phyloP scores from a whole-genome alignment of 1,140 invertebrate genomes.

The Drosophila orena region DNA sequence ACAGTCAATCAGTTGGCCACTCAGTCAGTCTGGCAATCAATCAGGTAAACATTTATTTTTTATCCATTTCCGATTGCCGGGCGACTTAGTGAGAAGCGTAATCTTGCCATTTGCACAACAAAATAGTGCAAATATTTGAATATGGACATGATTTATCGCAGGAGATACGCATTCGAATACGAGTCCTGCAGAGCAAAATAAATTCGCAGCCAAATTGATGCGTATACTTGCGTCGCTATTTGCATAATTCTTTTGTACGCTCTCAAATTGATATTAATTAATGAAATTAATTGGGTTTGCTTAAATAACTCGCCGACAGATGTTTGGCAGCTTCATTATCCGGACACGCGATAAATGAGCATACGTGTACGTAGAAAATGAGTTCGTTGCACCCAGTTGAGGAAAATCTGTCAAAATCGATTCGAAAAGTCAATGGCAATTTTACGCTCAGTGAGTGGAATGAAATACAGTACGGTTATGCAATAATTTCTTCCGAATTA shows the following conservation, averaged over 20 bases:
- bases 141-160: constrained; percentile 21
- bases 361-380: constrained; percentile 28
- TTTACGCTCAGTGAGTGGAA: constrained; percentile 1
- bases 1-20: constrained; percentile 43
- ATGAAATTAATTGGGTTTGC: constrained; percentile 55
- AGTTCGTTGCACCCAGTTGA: constrained; percentile 30
- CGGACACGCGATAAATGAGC: constrained; percentile 30
- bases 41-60: constrained; percentile 57
- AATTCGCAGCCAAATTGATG: constrained; percentile 44
- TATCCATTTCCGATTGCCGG: constrained; percentile 40
- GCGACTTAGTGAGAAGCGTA: constrained; percentile 51
- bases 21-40: constrained; percentile 54
- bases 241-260: constrained; percentile 44
- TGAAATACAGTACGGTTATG: constrained; percentile 15
- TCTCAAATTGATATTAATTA: constrained; percentile 76
- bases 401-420: constrained; percentile 6
- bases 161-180: constrained; percentile 14
- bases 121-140: constrained; percentile 64
- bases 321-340: constrained; percentile 48
- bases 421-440: constrained; percentile 1
- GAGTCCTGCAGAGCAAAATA: constrained; percentile 2
- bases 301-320: constrained; percentile 35
- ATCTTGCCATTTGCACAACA: constrained; percentile 40
- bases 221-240: constrained; percentile 38
- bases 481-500: constrained; percentile 28